Conservation (phyloP, 2,113 vertebrate genomes). For the Scortum barcoo region DNA sequence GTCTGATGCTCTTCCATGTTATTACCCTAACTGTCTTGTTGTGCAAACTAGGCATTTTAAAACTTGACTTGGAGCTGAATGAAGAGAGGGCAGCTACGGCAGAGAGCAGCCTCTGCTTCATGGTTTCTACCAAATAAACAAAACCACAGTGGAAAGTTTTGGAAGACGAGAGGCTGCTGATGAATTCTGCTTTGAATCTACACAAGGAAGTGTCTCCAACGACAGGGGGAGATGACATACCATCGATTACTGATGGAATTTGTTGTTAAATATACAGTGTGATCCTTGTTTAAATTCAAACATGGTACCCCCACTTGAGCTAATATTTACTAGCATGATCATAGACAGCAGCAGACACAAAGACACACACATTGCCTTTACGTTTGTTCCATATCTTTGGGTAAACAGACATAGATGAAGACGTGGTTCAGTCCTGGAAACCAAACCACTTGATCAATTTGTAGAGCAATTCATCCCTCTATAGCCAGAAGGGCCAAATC, state of each 20-base stretch:
- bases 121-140: conserved; percentile 34
- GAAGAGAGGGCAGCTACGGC: conserved; percentile 22
- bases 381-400: too few species aligned
- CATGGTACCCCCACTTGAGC: neutral
- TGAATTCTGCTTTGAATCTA: conserved; percentile 29
- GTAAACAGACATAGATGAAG: too few species aligned
- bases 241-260: conserved; percentile 37
- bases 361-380: neutral
- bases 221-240: conserved; percentile 18
- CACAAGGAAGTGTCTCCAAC: conserved; percentile 23
- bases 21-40: conserved; percentile 64
- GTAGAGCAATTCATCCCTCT: conserved; percentile 1
- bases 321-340: conserved; percentile 10
- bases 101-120: conserved; percentile 22
- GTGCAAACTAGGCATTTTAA: conserved; percentile 59
- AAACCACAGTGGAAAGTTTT: conserved; percentile 58
- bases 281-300: conserved; percentile 33
- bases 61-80: conserved; percentile 41
- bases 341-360: neutral
- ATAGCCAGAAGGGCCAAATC: neutral
- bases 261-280: conserved; percentile 31
- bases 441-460: conserved; percentile 9
- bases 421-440: neutral
- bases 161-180: conserved; percentile 48
- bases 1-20: conserved; percentile 62